A percentile compares a stretch with the other conserved stretches of the same genome.
phyloP scores from a whole-genome alignment of 2,113 vertebrate species.

The Blennius ocellaris region DNA sequence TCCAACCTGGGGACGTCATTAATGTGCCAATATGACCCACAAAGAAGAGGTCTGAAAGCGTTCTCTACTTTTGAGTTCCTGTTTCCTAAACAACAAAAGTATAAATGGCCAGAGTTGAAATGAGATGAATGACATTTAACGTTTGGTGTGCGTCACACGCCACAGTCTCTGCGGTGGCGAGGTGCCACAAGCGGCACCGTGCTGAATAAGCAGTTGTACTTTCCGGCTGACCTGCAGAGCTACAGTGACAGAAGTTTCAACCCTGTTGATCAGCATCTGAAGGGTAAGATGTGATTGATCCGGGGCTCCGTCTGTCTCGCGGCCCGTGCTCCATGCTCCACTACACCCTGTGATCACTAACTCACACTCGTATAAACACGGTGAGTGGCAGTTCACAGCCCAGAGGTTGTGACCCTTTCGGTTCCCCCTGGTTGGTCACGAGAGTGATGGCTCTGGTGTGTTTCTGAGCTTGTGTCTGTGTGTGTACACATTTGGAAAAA shows the following conservation, averaged over 20 bases:
- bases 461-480: background rate
- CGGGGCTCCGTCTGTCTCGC: background rate
- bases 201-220: background rate
- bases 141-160: too few species aligned
- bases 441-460: constrained; percentile 40
- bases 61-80: background rate
- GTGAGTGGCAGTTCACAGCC: constrained; percentile 36
- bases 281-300: constrained; percentile 16
- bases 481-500: too few species aligned
- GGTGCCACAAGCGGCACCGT: too few species aligned
- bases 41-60: too few species aligned
- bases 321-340: constrained; percentile 20
- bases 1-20: too few species aligned
- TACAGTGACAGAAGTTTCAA: background rate
- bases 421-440: constrained; percentile 49
- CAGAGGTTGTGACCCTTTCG: constrained; percentile 41
- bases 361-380: constrained; percentile 5
- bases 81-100: too few species aligned
- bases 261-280: background rate
- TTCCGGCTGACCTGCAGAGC: background rate
- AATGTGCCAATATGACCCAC: too few species aligned
- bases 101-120: too few species aligned
- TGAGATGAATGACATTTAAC: too few species aligned
- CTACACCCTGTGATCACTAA: constrained; percentile 31
- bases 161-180: too few species aligned